Conservation (phyloP, 2,888 invertebrate genomes). For the Chrysolina haemoptera region DNA sequence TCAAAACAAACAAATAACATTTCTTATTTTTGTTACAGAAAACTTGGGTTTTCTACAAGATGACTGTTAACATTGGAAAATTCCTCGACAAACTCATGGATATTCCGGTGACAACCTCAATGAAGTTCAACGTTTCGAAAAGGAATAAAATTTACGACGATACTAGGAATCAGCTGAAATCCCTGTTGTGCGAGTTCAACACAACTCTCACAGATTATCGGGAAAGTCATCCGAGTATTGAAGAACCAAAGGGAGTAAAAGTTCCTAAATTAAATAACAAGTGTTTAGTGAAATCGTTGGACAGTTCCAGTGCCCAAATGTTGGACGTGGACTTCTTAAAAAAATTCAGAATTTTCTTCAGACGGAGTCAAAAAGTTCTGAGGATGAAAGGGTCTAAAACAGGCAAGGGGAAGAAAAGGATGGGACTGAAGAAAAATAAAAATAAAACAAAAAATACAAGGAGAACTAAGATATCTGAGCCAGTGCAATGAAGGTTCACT, state of each 20-base stretch:
- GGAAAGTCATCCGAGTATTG: slow-evolving; percentile 49
- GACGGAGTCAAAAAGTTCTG: slow-evolving; percentile 67
- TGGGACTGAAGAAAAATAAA: slow-evolving; percentile 20
- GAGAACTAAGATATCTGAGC: slow-evolving; percentile 31
- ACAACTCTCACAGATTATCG: slow-evolving; percentile 72
- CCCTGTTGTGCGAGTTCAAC: slow-evolving; percentile 75
- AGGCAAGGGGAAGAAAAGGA: slow-evolving; percentile 14
- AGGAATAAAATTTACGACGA: slow-evolving; percentile 69
- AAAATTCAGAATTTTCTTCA: slow-evolving; percentile 74
- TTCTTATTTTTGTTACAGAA: slow-evolving; percentile 70
- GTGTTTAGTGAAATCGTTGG: slow-evolving; percentile 62
- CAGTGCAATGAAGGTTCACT: slow-evolving; percentile 16
- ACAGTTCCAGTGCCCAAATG: slow-evolving; percentile 73
- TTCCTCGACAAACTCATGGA: slow-evolving; percentile 69
- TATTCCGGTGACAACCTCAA: slow-evolving; percentile 67
- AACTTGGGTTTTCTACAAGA: slow-evolving; percentile 74
- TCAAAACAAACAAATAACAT: too few species aligned
- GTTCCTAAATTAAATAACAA: slow-evolving; percentile 61
- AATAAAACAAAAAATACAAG: slow-evolving; percentile 13
- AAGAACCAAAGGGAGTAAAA: slow-evolving; percentile 65
- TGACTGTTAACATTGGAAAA: slow-evolving; percentile 62
- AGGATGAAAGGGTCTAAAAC: slow-evolving; percentile 42
- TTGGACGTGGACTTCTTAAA: slow-evolving; percentile 77
- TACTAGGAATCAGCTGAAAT: slow-evolving; percentile 68
- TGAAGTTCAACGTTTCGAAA: slow-evolving; percentile 58